Evolutionary conservation across 2,888 invertebrate genomes (phyloP).

Genomic region (Ferrisia virgata): DNA sequence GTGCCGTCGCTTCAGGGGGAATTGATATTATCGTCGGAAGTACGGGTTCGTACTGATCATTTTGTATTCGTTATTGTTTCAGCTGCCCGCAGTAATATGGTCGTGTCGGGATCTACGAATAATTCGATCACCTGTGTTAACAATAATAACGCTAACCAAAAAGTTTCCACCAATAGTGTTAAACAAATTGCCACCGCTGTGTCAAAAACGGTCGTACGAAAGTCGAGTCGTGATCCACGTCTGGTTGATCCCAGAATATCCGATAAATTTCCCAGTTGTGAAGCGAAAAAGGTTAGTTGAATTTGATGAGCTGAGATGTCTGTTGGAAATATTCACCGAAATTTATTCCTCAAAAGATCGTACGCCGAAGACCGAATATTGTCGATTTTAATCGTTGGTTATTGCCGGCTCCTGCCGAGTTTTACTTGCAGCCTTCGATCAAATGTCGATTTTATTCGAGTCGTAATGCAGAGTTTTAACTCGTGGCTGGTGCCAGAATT

Average conservation of each 20-base stretch:
- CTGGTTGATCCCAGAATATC: conserved; percentile 1
- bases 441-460: too few species aligned
- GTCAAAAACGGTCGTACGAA: conserved; percentile 33
- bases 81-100: conserved; percentile 26
- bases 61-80: background rate
- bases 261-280: background rate
- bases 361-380: too few species aligned
- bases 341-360: too few species aligned
- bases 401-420: too few species aligned
- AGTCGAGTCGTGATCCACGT: conserved; percentile 32
- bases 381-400: too few species aligned
- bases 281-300: conserved; percentile 28
- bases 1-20: background rate
- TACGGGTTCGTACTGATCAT: background rate
- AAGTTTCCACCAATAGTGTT: background rate
- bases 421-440: too few species aligned
- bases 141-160: conserved; percentile 9
- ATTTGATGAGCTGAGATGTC: background rate
- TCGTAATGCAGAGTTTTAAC: too few species aligned
- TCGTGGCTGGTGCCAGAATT: too few species aligned
- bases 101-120: conserved; percentile 21
- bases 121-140: conserved; percentile 19
- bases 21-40: background rate
- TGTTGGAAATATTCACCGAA: background rate
- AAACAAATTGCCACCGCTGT: conserved; percentile 39